Base-by-base conservation (phyloP, 2,888 invertebrate genomes). In the Scaptomyza caliginosa region DNA sequence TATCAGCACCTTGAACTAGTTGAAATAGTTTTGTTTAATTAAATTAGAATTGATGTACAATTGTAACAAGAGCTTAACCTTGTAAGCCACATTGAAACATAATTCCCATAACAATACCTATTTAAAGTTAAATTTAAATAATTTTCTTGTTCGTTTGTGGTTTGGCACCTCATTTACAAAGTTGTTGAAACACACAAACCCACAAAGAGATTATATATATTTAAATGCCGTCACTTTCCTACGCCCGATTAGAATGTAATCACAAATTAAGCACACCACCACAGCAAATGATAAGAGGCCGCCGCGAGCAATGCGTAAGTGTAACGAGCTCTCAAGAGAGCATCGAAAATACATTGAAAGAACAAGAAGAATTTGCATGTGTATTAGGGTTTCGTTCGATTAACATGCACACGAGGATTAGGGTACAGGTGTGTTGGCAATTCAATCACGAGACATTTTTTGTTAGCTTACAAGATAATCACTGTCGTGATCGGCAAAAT, bases 401-500 rank as follows among this genome's bases (percentile, higher is more conserved):
- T 36, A 5, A 28, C 21, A 28, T 17, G 24, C 28, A 16, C n/a
- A 59, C 28, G n/a, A n/a, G n/a, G n/a, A n/a, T n/a, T n/a, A 11
- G 32, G 38, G 19, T 13, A 23, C 46, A 21, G 32, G 30, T 46
- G 30, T 10, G 8, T 6, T 8, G 16, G 32, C 26, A 17, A 43
- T 23, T 43, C 19, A 32, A 16, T 26, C 42, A 11, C 21, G 57
- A 16, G 38, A 36, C 45, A 56, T 7, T 51, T 43, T 40, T 17
- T n/a, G 36, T 17, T 24, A 39, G 68, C 90, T 91, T 81, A 90
- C 90, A 67, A 90, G 88, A 70, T 90, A 90, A 75, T 91, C 91
- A 62, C 59, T 72, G 23, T 88, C 88, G 69, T 91, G 90, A 81
- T 91, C 88, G 8, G 78, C 76, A 77, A 91, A 90, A 58, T 90